Percentiles rank a stretch among this genome's conserved stretches.
phyloP scores from a whole-genome alignment of 2,888 invertebrate genomes.

The Drosophila paucipuncta region DNA sequence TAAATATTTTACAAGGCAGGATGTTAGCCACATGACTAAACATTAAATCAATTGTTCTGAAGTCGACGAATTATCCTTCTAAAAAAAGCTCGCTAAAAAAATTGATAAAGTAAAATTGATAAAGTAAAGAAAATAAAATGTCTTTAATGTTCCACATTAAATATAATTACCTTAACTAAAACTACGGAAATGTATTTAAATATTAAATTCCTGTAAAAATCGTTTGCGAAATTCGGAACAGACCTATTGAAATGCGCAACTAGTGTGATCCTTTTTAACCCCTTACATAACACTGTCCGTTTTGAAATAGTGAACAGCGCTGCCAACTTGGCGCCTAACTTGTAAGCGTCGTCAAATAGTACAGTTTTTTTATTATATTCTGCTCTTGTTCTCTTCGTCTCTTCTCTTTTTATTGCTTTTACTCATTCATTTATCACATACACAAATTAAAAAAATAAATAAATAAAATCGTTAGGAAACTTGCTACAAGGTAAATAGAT shows the following conservation, averaged over 20 bases:
- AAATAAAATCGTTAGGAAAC: conserved; percentile 85
- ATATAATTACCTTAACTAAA: neutral
- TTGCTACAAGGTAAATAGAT: conserved; percentile 87
- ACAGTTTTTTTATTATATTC: conserved; percentile 36
- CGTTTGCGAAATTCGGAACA: conserved; percentile 23
- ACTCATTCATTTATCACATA: conserved; percentile 46
- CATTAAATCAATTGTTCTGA: neutral
- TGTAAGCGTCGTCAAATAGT: conserved; percentile 46
- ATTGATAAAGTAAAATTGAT: neutral
- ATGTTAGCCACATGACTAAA: neutral
- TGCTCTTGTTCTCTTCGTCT: conserved; percentile 65
- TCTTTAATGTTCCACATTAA: neutral
- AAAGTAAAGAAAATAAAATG: neutral
- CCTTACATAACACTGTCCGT: conserved; percentile 15
- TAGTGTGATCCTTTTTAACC: conserved; percentile 32
- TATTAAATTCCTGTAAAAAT: neutral
- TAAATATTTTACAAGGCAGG: neutral
- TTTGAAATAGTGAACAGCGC: conserved; percentile 37
- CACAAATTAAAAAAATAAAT: conserved; percentile 35
- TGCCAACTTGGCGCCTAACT: conserved; percentile 34
- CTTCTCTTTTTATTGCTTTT: conserved; percentile 67
- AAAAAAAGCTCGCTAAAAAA: no score
- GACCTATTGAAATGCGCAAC: conserved; percentile 24
- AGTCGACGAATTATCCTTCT: neutral
- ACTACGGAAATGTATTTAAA: neutral